Conservation (phyloP, 92 coral and sea anemone genomes). For the Ricordea florida region DNA sequence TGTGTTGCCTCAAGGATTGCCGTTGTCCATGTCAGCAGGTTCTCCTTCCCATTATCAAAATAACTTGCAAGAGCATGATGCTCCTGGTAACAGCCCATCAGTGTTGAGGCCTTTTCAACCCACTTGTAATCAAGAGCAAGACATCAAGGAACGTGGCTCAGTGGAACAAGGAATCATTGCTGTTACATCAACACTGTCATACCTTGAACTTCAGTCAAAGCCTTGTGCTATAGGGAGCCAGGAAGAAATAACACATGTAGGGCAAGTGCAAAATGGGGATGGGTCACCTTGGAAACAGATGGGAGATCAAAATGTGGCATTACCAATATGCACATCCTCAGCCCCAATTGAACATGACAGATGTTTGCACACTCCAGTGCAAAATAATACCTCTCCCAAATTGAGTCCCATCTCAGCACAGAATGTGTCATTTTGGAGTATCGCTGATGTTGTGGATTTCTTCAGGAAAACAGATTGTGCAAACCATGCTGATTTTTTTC, state of each 20-base stretch:
- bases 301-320: background rate
- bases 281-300: background rate
- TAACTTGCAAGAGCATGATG: background rate
- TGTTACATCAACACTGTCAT: background rate
- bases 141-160: background rate
- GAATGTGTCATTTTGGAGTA: conserved; percentile 54
- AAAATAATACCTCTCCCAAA: no score
- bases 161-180: conserved; percentile 16
- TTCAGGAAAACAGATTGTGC: conserved; percentile 53
- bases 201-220: conserved; percentile 1
- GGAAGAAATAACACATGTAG: no score
- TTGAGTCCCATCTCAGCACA: background rate
- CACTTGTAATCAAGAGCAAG: background rate
- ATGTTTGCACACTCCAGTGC: no score
- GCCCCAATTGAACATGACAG: no score
- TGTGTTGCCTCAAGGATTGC: background rate
- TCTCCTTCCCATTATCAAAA: background rate
- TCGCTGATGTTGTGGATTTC: conserved; percentile 57
- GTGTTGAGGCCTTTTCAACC: conserved; percentile 2
- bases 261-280: background rate
- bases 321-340: no score
- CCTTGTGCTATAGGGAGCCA: no score
- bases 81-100: background rate
- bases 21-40: background rate
- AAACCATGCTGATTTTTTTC: conserved; percentile 55